Conservation (phyloP, 2,113 vertebrate species). For the Lathamus discolor region DNA sequence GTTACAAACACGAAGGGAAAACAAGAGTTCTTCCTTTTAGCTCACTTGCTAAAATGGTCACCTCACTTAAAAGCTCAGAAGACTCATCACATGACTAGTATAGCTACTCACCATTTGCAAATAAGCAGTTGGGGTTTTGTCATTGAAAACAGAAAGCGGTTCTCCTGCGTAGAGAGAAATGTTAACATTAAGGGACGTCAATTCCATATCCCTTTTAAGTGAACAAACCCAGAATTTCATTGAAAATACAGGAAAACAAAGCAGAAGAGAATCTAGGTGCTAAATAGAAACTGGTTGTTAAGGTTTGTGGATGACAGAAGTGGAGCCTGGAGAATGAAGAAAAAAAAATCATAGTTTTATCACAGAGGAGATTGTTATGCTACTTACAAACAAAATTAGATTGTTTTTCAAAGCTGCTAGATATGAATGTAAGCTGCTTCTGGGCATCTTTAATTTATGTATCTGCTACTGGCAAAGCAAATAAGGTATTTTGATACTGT, state of each 20-base stretch:
- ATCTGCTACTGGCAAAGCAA: conserved; percentile 50
- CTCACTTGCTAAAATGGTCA: neutral
- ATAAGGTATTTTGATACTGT: conserved; percentile 58
- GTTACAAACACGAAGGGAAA: neutral
- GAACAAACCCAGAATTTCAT: neutral
- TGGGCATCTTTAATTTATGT: conserved; percentile 61
- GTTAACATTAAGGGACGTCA: neutral
- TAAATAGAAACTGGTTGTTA: neutral
- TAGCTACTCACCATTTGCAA: neutral
- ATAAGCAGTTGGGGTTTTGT: neutral
- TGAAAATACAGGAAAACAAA: neutral
- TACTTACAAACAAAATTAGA: conserved; percentile 61
- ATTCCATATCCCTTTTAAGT: neutral
- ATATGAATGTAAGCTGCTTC: conserved; percentile 48
- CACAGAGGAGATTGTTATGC: conserved; percentile 9
- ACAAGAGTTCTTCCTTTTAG: neutral
- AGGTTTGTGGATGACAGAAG: neutral
- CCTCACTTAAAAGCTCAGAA: neutral
- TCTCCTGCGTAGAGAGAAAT: neutral
- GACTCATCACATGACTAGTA: neutral
- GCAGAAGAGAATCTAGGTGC: neutral
- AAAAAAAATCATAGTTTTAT: neutral
- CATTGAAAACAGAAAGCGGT: neutral
- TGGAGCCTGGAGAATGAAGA: neutral
- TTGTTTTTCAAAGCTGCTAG: conserved; percentile 63